Conservation (phyloP, 2,113 vertebrate species). For the Saguinus midas region DNA sequence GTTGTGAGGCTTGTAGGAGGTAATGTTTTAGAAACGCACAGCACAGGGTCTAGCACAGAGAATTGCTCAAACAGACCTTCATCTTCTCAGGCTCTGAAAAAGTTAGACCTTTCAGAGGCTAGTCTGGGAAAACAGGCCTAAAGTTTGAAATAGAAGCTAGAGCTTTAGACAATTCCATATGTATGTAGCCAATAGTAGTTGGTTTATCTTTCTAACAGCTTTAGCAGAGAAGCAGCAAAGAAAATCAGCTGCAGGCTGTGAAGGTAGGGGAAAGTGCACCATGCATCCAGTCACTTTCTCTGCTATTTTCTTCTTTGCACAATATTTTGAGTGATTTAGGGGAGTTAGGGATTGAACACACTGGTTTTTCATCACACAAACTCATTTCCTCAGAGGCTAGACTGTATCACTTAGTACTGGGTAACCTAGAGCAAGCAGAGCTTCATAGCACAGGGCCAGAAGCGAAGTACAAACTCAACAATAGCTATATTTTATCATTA, state of each 20-base stretch:
- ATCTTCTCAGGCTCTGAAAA: neutral
- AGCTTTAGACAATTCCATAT: neutral
- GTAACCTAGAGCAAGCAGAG: neutral
- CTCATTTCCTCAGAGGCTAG: neutral
- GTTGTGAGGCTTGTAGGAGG: neutral
- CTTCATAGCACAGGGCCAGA: neutral
- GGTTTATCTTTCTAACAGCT: neutral
- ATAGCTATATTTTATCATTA: neutral
- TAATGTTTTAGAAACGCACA: neutral
- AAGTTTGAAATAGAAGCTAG: neutral
- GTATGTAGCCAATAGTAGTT: neutral
- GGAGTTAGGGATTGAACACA: neutral
- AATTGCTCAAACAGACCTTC: neutral
- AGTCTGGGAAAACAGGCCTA: neutral
- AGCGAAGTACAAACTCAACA: neutral
- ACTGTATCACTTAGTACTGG: neutral
- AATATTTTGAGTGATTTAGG: neutral
- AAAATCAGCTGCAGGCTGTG: neutral
- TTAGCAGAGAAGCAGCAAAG: neutral
- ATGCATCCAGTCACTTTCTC: neutral
- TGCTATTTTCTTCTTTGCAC: neutral
- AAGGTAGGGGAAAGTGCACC: neutral
- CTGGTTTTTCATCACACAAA: neutral
- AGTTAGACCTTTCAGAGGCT: neutral
- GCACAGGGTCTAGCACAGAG: neutral